These are phyloP conservation scores for Chrysolophus pictus DNA, from an alignment of 2,797 vertebrate genomes.

Conservation along the genomic window DNA sequence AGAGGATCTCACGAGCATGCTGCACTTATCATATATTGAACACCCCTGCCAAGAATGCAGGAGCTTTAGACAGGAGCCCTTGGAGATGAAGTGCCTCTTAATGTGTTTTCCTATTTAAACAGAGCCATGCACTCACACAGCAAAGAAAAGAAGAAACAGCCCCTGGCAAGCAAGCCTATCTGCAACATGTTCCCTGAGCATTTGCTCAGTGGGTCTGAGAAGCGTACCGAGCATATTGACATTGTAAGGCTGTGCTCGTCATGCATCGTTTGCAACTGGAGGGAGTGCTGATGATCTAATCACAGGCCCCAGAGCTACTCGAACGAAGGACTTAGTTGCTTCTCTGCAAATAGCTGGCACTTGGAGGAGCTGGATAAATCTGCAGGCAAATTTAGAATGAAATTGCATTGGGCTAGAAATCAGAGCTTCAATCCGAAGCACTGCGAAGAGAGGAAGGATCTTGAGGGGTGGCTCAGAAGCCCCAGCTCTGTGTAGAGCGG, in stretches of 20 bases:
- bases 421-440: background rate
- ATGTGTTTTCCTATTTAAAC: conserved; percentile 62
- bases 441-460: accelerated
- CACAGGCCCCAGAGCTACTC: background rate
- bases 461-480: background rate
- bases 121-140: background rate
- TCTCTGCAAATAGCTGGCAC: background rate
- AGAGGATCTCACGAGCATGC: background rate
- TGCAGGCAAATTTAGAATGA: background rate
- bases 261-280: background rate
- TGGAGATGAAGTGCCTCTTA: conserved; percentile 55
- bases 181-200: accelerated
- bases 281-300: background rate
- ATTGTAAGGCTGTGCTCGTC: background rate
- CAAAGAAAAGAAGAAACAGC: conserved; percentile 15
- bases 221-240: background rate
- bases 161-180: conserved; percentile 7
- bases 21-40: background rate
- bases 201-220: conserved; percentile 24
- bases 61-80: conserved; percentile 32
- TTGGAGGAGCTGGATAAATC: background rate
- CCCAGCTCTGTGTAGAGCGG: background rate
- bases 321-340: accelerated
- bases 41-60: conserved; percentile 28
- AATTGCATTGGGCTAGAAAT: background rate